These are phyloP conservation scores for Muscicapa comitata DNA, from an alignment of 2,797 vertebrate genomes.

Conservation along the genomic window DNA sequence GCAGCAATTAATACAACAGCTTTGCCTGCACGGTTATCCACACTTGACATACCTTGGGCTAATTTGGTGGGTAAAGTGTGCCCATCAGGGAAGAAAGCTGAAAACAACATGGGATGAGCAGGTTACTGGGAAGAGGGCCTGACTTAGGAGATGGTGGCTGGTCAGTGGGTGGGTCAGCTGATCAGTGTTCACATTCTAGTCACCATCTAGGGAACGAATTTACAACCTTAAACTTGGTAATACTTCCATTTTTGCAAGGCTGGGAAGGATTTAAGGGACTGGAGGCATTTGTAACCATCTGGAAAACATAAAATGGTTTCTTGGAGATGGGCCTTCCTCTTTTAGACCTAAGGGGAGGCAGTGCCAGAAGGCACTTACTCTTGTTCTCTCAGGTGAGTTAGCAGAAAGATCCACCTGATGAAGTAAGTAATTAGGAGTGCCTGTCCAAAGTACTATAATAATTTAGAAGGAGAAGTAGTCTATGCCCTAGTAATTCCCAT, in stretches of 20 bases:
- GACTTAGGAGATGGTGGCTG: neutral
- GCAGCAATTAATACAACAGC: neutral
- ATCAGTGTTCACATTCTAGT: neutral
- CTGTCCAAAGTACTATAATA: neutral
- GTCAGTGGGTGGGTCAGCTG: neutral
- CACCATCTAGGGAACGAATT: neutral
- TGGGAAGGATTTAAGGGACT: neutral
- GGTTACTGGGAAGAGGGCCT: neutral
- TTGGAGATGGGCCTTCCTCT: neutral
- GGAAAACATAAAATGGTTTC: neutral
- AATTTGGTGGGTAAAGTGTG: neutral
- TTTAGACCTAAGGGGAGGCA: neutral
- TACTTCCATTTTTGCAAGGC: neutral
- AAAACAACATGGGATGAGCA: accelerated
- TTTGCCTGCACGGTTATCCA: neutral
- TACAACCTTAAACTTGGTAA: neutral
- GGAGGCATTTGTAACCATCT: neutral
- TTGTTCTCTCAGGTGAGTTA: neutral
- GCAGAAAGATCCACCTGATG: neutral
- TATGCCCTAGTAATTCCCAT: neutral
- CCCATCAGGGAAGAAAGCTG: neutral
- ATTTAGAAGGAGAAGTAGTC: neutral
- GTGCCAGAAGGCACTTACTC: neutral
- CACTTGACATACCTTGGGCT: neutral
- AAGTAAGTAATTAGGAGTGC: neutral